A percentile compares a stretch with the other conserved stretches of the same genome.
Conservation (phyloP, 2,113 vertebrate genomes). For the Thunnus maccoyii region DNA sequence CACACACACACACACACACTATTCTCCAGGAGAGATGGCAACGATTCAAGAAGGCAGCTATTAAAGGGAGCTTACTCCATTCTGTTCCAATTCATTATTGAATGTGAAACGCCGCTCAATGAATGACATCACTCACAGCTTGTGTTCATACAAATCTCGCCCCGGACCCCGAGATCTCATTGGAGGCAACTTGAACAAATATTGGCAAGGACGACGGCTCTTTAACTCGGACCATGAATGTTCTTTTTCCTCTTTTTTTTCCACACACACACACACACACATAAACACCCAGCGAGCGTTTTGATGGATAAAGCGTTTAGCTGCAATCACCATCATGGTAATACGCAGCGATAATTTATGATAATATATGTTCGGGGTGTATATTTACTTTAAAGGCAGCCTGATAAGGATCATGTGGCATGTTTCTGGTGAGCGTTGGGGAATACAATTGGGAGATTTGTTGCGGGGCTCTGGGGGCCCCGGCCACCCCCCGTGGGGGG, state of each 20-base stretch:
- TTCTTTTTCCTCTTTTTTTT: background rate
- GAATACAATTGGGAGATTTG: conserved; percentile 78
- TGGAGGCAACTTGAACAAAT: conserved; percentile 70
- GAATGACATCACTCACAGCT: conserved; percentile 68
- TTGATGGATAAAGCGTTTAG: conserved; percentile 42
- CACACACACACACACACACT: no score
- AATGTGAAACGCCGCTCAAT: conserved; percentile 28
- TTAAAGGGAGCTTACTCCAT: conserved; percentile 56
- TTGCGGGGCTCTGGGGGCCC: conserved; percentile 61
- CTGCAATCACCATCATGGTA: conserved; percentile 52
- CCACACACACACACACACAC: conserved; percentile 1
- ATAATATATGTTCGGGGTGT: conserved; percentile 52
- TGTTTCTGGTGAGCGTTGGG: conserved; percentile 61
- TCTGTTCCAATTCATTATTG: conserved; percentile 52
- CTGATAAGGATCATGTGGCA: conserved; percentile 72
- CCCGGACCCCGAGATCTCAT: conserved; percentile 51
- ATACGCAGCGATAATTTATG: conserved; percentile 62
- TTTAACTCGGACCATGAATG: conserved; percentile 22
- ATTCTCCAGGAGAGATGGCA: conserved; percentile 72
- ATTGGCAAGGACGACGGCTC: conserved; percentile 62
- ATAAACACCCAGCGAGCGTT: conserved; percentile 18
- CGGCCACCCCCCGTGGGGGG: conserved; percentile 50
- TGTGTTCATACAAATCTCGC: conserved; percentile 65
- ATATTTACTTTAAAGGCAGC: conserved; percentile 68
- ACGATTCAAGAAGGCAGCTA: conserved; percentile 68